Base-by-base conservation (phyloP, 2,113 vertebrate genomes). In the Salminus brasiliensis region DNA sequence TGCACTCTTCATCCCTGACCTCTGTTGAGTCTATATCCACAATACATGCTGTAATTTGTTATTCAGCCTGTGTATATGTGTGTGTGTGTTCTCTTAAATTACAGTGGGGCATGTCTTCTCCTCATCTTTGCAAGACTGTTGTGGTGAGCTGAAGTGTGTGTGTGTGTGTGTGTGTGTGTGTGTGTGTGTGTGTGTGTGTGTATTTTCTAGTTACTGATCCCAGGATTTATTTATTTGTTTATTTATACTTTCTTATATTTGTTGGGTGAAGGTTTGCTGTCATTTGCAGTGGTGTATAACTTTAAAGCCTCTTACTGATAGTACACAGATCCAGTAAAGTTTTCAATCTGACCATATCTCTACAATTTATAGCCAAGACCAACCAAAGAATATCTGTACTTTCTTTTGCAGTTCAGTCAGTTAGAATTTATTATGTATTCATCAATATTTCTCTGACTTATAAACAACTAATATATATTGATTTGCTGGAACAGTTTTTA, bases 41-140 rank as follows among this genome's bases (percentile, higher is more conserved):
- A 73, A 39, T 43, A 25, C 41, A 36, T n/a, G n/a, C 32, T 70
- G 10, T n/a, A 34, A 68, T 69, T 62, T 83, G 12, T 65, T 79
- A 34, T 63, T 74, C 59, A 34, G 23, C 9, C 21, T 78, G 63
- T n/a, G n/a, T 29, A n/a, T 77, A 34, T 45, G 52, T 78, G 63
- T n/a, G n/a, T 29, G 29, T 77, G 45, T 45, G 52, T 59, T 41
- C 18, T 53, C 52, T 73, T 59, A 59, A 39, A 59, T 39, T 59
- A 41, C 6, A 27, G n/a, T 34, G 32, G 7, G 18, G 71, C 52
- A 57, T 34, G 5, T 30, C 32, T 8, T 12, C 10, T n/a, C 71
- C 27, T n/a, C 21, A 5, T 9, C 32, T 41, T 59, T 57, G n/a
- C 53, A 16, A 72, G 49, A 53, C 21, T 13, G 16, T 21, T 39